These are phyloP conservation scores for Callyntrura guangdongensis DNA, from an alignment of 2,888 invertebrate species.

Conservation along the genomic window DNA sequence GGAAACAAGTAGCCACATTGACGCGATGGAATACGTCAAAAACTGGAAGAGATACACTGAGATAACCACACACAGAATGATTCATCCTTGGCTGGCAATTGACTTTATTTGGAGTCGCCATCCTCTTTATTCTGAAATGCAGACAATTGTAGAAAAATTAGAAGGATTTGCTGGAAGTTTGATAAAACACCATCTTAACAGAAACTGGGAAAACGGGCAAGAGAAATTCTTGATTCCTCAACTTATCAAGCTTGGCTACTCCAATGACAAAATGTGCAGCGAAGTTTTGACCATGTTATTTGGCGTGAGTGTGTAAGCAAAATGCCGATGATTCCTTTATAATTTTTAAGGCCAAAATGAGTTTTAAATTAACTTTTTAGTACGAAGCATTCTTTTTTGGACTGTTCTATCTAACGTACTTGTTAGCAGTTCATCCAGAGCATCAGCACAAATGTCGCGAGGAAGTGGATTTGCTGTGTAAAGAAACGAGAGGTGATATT, in stretches of 20 bases:
- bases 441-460: constrained; percentile 36
- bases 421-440: constrained; percentile 25
- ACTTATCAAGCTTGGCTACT: background rate
- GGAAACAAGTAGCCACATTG: background rate
- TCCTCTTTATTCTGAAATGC: background rate
- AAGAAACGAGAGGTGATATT: no score
- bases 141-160: no score
- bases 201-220: background rate
- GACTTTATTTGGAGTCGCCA: background rate
- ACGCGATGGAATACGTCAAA: background rate
- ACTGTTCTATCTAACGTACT: background rate
- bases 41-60: background rate
- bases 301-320: background rate
- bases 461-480: constrained; percentile 21
- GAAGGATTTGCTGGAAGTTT: background rate
- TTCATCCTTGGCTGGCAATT: constrained; percentile 5
- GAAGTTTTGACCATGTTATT: constrained; percentile 28
- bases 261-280: background rate
- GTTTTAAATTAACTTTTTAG: constrained; percentile 12
- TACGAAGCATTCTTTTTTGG: background rate
- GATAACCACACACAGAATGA: background rate
- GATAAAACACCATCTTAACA: background rate
- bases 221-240: background rate
- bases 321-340: background rate
- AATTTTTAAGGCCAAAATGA: background rate